Evolutionary conservation across 2,113 vertebrate species (phyloP), one percentile per base, ranked within the genome.

Genomic region (Chaetorhynchus papuensis): DNA sequence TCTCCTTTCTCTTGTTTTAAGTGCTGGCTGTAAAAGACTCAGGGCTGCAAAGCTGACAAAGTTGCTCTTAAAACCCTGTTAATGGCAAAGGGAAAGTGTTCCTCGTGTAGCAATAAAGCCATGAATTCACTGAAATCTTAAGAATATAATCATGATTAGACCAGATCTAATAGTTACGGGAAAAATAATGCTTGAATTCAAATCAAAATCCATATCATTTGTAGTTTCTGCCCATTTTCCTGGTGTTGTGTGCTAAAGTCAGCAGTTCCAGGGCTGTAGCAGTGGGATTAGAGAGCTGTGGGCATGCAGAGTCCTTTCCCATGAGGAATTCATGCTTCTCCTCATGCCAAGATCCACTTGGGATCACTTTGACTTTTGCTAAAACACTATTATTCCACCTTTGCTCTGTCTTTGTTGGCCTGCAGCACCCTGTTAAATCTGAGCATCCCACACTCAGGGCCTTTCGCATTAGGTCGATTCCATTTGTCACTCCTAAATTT

Each of bases 301-400:
- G 17, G 44, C 0, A 0, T 30, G 37, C 7, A 3, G 27, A 60
- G 44, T 14, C 44, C 76, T 66, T 30, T 19, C 12, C 7, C 24
- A 8, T 23, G 11, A 83, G 33, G 33, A 79, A 27, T 63, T 78
- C 35, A 8, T 64, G 27, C 60, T 78, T 68, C 50, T 83, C 18
- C 31, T 69, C n/a, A 11, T 7, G 33, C 23, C 57, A 26, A n/a
- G 31, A 39, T 57, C 37, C 37, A 22, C n/a, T 31, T 69, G 54
- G 31, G 31, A 15, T 75, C 7, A 14, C 11, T 93, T 86, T 45
- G 17, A 2, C 24, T 2, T 83, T 68, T 64, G 4, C 15, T 69
- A 35, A 47, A 44, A 9, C 17, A 37, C 20, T 39, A 0, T 33
- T 44, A 23, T n/a, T 76, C 24, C 17, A 27, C 13, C 7, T 68